Evolutionary conservation across 2,888 invertebrate species (phyloP).

Genomic region (Pristionchus mayeri): DNA sequence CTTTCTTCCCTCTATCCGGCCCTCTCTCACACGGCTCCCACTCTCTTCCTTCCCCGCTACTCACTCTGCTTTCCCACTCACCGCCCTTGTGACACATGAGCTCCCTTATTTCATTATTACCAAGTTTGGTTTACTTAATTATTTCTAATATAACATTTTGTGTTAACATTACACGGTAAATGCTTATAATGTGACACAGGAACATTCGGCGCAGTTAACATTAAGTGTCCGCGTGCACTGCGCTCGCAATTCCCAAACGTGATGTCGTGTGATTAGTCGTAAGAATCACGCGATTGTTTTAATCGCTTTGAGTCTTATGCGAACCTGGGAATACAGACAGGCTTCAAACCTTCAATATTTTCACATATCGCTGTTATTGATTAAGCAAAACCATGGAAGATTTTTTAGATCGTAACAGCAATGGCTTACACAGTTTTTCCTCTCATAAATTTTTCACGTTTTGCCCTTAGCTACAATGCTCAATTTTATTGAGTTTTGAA

Average conservation of each 20-base stretch:
- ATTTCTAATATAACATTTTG: too few species aligned
- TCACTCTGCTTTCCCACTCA: constrained; percentile 24
- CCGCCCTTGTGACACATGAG: constrained; percentile 41
- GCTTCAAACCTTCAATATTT: neutral
- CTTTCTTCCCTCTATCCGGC: constrained; percentile 6
- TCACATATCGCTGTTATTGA: too few species aligned
- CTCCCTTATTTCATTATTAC: constrained; percentile 16
- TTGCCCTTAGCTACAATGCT: too few species aligned
- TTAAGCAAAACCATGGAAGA: too few species aligned
- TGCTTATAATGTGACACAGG: too few species aligned
- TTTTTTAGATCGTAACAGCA: too few species aligned
- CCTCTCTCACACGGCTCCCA: constrained; percentile 17
- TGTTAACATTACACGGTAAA: too few species aligned
- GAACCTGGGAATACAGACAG: neutral
- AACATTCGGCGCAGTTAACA: neutral
- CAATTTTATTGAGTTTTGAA: too few species aligned
- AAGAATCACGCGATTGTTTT: neutral
- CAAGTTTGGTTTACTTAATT: too few species aligned
- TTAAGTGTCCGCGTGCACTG: too few species aligned
- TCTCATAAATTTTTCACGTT: too few species aligned
- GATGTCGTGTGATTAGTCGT: neutral
- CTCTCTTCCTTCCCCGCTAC: neutral
- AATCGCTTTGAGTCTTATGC: neutral
- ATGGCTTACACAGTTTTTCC: too few species aligned
- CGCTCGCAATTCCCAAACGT: neutral